These are phyloP conservation scores for Theristicus caerulescens DNA, from an alignment of 2,113 vertebrate species.

Conservation along the genomic window DNA sequence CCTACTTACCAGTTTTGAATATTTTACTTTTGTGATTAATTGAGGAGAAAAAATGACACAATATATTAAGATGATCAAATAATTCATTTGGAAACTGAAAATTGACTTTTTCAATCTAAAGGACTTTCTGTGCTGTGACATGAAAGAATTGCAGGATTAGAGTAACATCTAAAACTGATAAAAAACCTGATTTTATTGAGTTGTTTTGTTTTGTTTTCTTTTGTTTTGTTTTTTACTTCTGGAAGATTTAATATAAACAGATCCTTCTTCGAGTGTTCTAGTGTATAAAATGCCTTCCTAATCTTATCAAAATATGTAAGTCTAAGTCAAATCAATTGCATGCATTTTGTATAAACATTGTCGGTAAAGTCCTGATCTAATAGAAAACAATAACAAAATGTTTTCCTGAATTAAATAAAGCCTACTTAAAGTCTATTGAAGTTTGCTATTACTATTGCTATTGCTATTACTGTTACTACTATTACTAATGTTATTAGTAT, in stretches of 20 bases:
- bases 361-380: not conserved
- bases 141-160: not conserved
- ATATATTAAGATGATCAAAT: not conserved
- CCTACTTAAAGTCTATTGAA: not conserved
- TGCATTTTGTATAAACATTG: not conserved
- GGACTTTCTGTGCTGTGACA: not conserved
- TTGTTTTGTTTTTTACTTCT: not conserved
- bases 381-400: not conserved
- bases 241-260: not conserved
- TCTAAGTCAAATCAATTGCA: not conserved
- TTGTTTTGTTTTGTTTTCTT: too few species aligned
- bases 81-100: not conserved
- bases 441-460: not conserved
- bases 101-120: not conserved
- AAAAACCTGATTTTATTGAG: too few species aligned
- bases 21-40: not conserved
- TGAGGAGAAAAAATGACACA: not conserved
- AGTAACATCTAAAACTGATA: not conserved
- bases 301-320: not conserved
- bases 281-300: not conserved
- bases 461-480: not conserved
- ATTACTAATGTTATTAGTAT: not conserved
- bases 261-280: not conserved
- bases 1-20: not conserved
- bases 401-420: not conserved